Evolutionary conservation across 2,797 vertebrate species (phyloP).

Genomic region (Calcarius lapponicus): DNA sequence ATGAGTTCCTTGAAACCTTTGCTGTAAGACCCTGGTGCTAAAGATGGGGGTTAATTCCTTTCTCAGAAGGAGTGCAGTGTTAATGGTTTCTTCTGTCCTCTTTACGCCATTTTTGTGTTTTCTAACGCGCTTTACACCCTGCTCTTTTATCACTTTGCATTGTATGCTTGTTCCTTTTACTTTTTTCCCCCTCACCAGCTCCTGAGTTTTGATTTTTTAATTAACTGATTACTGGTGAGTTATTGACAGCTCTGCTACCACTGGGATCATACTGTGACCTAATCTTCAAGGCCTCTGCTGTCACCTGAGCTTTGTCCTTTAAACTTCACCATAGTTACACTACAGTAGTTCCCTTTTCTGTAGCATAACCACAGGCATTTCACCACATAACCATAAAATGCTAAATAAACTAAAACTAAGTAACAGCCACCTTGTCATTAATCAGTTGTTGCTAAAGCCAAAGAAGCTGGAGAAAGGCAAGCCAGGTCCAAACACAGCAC

Average conservation of each 20-base stretch:
- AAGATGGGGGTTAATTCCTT: not conserved
- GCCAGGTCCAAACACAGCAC: not conserved
- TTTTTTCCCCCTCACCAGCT: accelerated
- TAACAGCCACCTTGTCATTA: not conserved
- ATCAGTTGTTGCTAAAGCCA: not conserved
- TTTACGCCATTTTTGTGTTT: not conserved
- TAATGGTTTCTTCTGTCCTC: not conserved
- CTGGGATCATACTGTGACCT: not conserved
- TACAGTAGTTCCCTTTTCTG: not conserved
- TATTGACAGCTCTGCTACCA: not conserved
- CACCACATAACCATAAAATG: not conserved
- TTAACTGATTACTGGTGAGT: not conserved
- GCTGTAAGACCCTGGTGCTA: not conserved
- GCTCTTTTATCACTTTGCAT: not conserved
- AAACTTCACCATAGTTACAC: not conserved
- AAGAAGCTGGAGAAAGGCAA: not conserved
- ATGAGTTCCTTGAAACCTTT: not conserved
- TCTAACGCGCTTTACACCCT: not conserved
- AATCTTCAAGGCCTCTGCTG: not conserved
- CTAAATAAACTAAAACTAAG: not conserved
- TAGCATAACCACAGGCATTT: not conserved
- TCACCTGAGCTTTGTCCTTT: not conserved
- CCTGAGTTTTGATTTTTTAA: not conserved
- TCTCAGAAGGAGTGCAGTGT: not conserved
- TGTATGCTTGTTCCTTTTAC: not conserved